Conservation (phyloP, 53 echinoderm and acorn worm genomes). For the Pentamera pediparva region DNA sequence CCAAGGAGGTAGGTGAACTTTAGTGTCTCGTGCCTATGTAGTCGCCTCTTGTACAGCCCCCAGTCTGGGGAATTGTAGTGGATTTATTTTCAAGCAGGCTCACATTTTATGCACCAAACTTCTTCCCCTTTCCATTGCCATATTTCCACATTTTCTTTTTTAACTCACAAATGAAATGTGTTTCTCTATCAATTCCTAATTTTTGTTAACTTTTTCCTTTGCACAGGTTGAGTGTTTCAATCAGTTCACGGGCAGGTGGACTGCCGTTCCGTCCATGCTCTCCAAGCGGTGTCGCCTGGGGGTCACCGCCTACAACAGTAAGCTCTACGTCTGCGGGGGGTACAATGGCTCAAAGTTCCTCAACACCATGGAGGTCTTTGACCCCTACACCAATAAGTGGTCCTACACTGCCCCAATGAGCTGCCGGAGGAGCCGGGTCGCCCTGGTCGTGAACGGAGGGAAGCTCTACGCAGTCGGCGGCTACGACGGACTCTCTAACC, state of each 20-base stretch:
- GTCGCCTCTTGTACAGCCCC: too few relatives aligned
- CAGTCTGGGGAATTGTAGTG: too few relatives aligned
- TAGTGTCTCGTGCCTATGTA: too few relatives aligned
- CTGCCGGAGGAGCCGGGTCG: slow-evolving; percentile 82
- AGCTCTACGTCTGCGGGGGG: slow-evolving; percentile 95
- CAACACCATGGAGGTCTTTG: slow-evolving; percentile 89
- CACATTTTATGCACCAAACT: too few relatives aligned
- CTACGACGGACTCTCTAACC: slow-evolving; percentile 84
- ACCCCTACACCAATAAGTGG: slow-evolving; percentile 84
- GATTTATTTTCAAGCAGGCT: too few relatives aligned
- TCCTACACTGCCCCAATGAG: slow-evolving; percentile 80
- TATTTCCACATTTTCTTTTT: too few relatives aligned
- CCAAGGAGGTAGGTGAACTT: too few relatives aligned
- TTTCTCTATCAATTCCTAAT: too few relatives aligned
- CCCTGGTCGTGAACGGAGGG: slow-evolving; percentile 87
- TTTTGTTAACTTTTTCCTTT: slow-evolving; percentile 5
- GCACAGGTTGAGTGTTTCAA: slow-evolving; percentile 91
- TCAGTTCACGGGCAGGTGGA: slow-evolving; percentile 97
- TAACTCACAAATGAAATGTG: too few relatives aligned
- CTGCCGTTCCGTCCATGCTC: slow-evolving; percentile 84
- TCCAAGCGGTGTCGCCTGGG: slow-evolving; percentile 91
- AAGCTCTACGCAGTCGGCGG: slow-evolving; percentile 88
- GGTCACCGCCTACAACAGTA: slow-evolving; percentile 86
- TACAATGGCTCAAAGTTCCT: slow-evolving; percentile 95
- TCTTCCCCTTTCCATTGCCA: too few relatives aligned